phyloP scores from a whole-genome alignment of 2,113 vertebrate genomes.

The Ursus arctos region DNA sequence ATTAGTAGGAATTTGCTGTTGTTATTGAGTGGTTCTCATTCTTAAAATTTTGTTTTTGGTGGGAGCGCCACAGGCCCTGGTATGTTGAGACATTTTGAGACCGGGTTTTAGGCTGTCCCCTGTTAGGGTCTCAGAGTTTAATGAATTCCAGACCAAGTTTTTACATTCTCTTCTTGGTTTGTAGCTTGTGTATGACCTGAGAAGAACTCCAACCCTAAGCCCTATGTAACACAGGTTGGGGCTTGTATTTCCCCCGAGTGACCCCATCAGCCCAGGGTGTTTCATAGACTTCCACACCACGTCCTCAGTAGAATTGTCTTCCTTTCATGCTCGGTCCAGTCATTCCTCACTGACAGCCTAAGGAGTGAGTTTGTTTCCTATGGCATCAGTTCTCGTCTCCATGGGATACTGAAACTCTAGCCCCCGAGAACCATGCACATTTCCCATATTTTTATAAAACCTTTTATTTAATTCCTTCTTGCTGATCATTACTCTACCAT shows the following conservation, averaged over 20 bases:
- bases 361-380: not conserved
- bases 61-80: not conserved
- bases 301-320: not conserved
- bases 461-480: not conserved
- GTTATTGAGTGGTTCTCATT: not conserved
- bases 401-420: not conserved
- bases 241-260: not conserved
- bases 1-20: not conserved
- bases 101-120: not conserved
- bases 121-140: conserved; percentile 9
- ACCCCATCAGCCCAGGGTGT: not conserved
- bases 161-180: not conserved
- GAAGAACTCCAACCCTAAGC: not conserved
- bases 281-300: not conserved
- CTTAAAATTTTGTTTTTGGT: not conserved
- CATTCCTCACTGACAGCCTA: not conserved
- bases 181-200: not conserved
- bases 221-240: not conserved
- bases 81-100: conserved; percentile 38
- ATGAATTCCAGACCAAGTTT: not conserved
- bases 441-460: not conserved
- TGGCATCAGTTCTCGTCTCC: not conserved
- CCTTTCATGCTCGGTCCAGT: not conserved
- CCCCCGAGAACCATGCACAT: not conserved
- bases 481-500: not conserved